phyloP scores from a whole-genome alignment of 2,888 invertebrate genomes.

The Hemaris fuciformis region DNA sequence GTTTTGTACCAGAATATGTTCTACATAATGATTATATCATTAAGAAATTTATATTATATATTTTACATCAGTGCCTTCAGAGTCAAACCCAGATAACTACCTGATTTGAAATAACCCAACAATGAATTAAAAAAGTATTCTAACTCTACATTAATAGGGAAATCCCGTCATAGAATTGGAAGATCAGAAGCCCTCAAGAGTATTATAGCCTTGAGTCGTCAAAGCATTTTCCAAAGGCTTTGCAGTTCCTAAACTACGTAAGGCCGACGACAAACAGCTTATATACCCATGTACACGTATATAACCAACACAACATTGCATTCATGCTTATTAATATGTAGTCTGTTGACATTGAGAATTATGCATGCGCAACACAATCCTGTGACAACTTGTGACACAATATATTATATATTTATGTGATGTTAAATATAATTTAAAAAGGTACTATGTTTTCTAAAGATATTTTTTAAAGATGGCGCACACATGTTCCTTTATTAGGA shows the following conservation, averaged over 20 bases:
- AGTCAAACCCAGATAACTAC: not conserved
- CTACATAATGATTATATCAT: no score
- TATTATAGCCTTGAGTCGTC: not conserved
- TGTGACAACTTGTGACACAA: not conserved
- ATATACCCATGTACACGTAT: slow-evolving; percentile 37
- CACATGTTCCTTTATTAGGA: not conserved
- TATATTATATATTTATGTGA: no score
- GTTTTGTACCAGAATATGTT: not conserved
- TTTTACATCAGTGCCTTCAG: not conserved
- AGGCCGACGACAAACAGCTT: slow-evolving; percentile 21
- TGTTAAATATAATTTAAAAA: no score
- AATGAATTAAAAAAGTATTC: not conserved
- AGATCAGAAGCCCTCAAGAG: not conserved
- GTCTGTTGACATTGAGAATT: slow-evolving; percentile 47
- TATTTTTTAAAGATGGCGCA: not conserved
- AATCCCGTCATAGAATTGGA: not conserved
- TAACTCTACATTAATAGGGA: not conserved
- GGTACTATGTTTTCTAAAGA: not conserved
- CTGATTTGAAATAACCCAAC: not conserved
- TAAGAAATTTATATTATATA: no score
- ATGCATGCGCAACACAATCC: not conserved
- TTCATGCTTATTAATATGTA: slow-evolving; percentile 60
- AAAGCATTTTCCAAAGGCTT: slow-evolving; percentile 25
- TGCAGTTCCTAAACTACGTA: slow-evolving; percentile 17
- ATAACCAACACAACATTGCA: slow-evolving; percentile 65